A percentile compares a stretch with the other conserved stretches of the same genome.
Evolutionary conservation across 2,888 invertebrate genomes (phyloP).

Genomic region (Acronicta leporina): DNA sequence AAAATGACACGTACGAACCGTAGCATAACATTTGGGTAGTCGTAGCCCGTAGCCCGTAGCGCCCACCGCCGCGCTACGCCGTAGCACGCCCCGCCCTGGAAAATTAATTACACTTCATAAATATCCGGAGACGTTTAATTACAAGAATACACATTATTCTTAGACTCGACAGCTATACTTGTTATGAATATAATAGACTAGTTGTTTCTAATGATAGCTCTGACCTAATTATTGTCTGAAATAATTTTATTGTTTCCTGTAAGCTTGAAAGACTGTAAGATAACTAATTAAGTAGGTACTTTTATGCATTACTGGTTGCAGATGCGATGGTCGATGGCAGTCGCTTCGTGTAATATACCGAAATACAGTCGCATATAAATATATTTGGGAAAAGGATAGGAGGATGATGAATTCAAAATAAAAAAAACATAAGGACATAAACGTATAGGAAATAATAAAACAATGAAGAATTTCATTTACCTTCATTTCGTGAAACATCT

Average conservation of each 20-base stretch:
- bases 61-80: conserved; percentile 50
- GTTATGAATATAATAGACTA: background rate
- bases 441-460: no score
- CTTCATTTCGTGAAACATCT: background rate
- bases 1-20: conserved; percentile 21
- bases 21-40: conserved; percentile 4
- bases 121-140: conserved; percentile 37
- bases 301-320: no score
- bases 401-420: no score
- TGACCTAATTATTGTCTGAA: background rate
- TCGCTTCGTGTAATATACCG: no score
- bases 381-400: no score
- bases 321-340: no score
- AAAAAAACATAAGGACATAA: no score
- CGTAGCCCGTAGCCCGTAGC: conserved; percentile 51
- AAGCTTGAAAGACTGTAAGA: no score
- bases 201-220: background rate
- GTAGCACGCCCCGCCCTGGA: conserved; percentile 52
- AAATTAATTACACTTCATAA: conserved; percentile 42
- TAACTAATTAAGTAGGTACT: no score
- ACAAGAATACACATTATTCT: conserved; percentile 25
- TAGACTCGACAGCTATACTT: background rate
- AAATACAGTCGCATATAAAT: no score
- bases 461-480: background rate
- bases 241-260: no score